Evolutionary conservation across 2,797 vertebrate genomes (phyloP), one percentile per base, ranked within the genome.

Genomic region (Pseudochaenichthys georgianus): DNA sequence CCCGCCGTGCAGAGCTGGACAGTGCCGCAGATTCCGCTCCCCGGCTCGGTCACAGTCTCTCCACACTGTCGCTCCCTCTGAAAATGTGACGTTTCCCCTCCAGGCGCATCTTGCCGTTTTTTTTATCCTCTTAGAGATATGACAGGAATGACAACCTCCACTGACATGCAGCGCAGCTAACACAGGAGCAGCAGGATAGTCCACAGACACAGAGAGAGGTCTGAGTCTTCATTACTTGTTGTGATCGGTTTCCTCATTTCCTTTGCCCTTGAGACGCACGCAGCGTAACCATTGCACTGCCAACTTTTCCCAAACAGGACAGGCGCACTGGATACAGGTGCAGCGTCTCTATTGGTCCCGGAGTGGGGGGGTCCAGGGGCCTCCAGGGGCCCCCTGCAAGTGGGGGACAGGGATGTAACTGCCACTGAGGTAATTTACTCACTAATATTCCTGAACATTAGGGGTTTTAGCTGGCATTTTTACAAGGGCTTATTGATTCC

Each of bases 231-330:
- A 82, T 84, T 83, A 86, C 80, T 86, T 87, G 69, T 82, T 78
- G 64, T 87, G 72, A 70, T 87, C 87, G 81, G 61, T 87, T 89
- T 86, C 80, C 88, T 92, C 91, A 23, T 91, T 91, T 93, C 87
- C 80, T 93, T 92, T 94, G 93, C 94, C 93, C 94, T 95, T 95
- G 92, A 94, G 83, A 85, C 87, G 90, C 93, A 77, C 87, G 84
- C 90, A 82, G 87, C 90, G 93, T 87, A 90, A 92, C 83, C 89
- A 89, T 91, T 90, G 88, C 92, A 87, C 88, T 85, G 90, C 90
- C 90, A 95, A 95, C 94, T 95, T 94, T 94, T 89, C 81, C 83
- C 76, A 76, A 80, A 81, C 78, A 75, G 88, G 84, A 90, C 90
- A 90, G 86, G 90, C 90, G 89, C 93, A 85, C 83, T 88, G 84